Base-by-base conservation (phyloP, 2,797 vertebrate species). In the Xyrichtys novacula region DNA sequence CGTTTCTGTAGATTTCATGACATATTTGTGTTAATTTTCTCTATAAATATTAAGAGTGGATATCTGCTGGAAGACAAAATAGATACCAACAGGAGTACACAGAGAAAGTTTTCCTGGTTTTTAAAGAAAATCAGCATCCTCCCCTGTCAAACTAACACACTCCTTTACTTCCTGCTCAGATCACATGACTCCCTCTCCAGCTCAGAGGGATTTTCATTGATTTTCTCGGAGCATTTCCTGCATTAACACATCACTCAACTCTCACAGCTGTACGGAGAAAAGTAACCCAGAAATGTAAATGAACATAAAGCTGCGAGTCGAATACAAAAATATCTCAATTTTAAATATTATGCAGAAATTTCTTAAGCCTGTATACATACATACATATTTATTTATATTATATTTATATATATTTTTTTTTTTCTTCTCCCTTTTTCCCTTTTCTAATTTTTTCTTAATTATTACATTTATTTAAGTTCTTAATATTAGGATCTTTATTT, bases 201-300 rank as follows among this genome's bases (percentile, higher is more conserved):
- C 61, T 43, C 46, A 34, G 32, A 61, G 29, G n/a, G 36, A 7
- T 46, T 78, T 70, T 66, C 23, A 90, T 86, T 77, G 88, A 89
- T 89, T 83, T 84, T 58, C 73, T 68, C 77, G 56, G 58, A 46
- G 52, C 14, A 58, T 68, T 90, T 85, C 81, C 85, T 77, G 80
- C 43, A 70, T n/a, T n/a, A 84, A 52, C 63, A 76, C 61, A 78
- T 6, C 61, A 56, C 62, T 69, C 36, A 15, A 9, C 65, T 36
- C 62, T 75, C 63, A 66, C 66, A 32, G 36, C 56, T 11, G 39
- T 14, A 17, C 25, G 36, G 39, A 65, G 19, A 38, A 52, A 64
- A 59, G 3, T 1, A 53, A 40, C 56, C 61, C 7, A 43, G 39
- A 57, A 58, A n/a, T n/a, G n/a, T 47, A 63, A 38, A n/a, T 7